Conservation (phyloP, 2,888 invertebrate species). For the Neoitamus cyanurus region DNA sequence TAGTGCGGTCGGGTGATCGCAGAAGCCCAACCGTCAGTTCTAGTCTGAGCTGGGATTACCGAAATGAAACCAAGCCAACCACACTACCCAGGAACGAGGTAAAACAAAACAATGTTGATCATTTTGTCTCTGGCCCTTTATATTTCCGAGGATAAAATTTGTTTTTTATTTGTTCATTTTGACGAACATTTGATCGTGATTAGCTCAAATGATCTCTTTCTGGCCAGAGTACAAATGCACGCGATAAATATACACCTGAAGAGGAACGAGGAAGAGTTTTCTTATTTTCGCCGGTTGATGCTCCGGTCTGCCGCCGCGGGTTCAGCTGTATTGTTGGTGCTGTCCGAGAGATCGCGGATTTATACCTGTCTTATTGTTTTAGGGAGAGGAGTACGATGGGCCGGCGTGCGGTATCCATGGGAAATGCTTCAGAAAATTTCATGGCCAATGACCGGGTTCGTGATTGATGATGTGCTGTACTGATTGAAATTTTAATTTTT, state of each 20-base stretch:
- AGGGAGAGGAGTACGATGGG: neutral
- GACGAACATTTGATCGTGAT: constrained; percentile 43
- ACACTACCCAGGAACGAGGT: neutral
- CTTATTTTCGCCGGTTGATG: neutral
- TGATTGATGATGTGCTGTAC: constrained; percentile 47
- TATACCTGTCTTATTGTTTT: constrained; percentile 7
- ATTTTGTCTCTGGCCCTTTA: neutral
- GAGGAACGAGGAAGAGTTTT: constrained; percentile 20
- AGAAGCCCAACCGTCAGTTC: neutral
- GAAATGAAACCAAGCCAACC: neutral
- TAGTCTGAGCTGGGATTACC: neutral
- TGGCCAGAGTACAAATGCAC: constrained; percentile 24
- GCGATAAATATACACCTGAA: constrained; percentile 48
- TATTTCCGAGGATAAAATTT: neutral
- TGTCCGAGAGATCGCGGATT: neutral
- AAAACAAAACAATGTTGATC: neutral
- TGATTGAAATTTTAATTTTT: constrained; percentile 46
- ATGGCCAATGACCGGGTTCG: constrained; percentile 37
- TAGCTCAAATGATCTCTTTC: constrained; percentile 39
- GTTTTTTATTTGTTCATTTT: neutral
- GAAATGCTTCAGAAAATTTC: constrained; percentile 44
- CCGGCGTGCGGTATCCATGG: constrained; percentile 6
- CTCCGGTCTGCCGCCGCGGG: neutral
- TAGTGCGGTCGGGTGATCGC: constrained; percentile 48
- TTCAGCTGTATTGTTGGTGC: neutral